These are phyloP conservation scores for Caenorhabditis plicata DNA, from an alignment of 2,888 invertebrate species.

Conservation along the genomic window DNA sequence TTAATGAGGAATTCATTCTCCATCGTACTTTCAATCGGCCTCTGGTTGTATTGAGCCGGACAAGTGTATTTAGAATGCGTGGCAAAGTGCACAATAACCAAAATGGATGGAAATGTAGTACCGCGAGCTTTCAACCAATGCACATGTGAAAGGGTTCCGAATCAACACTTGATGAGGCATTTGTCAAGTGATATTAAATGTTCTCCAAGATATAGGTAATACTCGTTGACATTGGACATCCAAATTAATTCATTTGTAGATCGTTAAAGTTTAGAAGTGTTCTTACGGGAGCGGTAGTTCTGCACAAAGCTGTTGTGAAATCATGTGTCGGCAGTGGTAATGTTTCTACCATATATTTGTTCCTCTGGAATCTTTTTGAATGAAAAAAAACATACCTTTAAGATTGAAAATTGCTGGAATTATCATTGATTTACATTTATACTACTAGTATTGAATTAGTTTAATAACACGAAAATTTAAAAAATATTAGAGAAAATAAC, in stretches of 20 bases:
- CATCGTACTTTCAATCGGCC: too few relatives aligned
- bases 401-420: too few relatives aligned
- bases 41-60: too few relatives aligned
- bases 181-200: conserved; percentile 4
- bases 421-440: too few relatives aligned
- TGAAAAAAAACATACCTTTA: too few relatives aligned
- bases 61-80: conserved; percentile 29
- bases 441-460: too few relatives aligned
- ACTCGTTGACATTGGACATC: background rate
- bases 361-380: background rate
- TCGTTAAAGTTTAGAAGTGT: conserved; percentile 36
- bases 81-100: conserved; percentile 14
- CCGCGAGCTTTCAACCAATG: conserved; percentile 29
- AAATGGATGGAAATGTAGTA: conserved; percentile 17
- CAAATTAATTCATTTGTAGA: conserved; percentile 8
- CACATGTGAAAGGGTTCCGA: conserved; percentile 8
- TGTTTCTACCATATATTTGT: background rate
- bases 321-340: conserved; percentile 21
- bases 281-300: conserved; percentile 26
- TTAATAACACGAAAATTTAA: too few relatives aligned
- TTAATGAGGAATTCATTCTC: too few relatives aligned
- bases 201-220: conserved; percentile 14
- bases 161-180: background rate
- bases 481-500: too few relatives aligned
- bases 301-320: conserved; percentile 36